These are phyloP conservation scores for Leptobrachium ailaonicum DNA, from an alignment of 2,113 vertebrate species.

Conservation along the genomic window DNA sequence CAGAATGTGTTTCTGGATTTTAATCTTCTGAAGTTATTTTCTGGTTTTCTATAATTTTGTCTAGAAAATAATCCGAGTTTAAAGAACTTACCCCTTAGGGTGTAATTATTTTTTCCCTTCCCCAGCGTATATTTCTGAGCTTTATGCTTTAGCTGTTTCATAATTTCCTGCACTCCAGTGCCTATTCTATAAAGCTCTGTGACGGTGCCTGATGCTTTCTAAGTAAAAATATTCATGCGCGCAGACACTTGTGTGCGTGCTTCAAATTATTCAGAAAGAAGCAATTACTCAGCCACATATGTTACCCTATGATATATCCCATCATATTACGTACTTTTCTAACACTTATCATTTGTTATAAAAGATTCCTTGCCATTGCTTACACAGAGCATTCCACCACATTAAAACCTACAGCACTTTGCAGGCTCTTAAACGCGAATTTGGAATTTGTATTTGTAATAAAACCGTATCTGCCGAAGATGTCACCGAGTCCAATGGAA, in stretches of 20 bases:
- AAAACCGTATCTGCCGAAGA: not conserved
- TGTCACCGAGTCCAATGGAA: not conserved
- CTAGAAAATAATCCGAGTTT: not conserved
- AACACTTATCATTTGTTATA: conserved; percentile 25
- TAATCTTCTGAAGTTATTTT: not conserved
- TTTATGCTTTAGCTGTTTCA: conserved; percentile 4
- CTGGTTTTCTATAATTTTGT: not conserved
- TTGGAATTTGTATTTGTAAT: not conserved
- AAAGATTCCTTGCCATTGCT: conserved; percentile 7
- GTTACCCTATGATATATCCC: conserved; percentile 18
- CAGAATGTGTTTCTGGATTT: not conserved
- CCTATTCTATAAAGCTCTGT: conserved; percentile 16
- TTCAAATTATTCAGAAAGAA: conserved; percentile 39
- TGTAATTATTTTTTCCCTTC: conserved; percentile 1
- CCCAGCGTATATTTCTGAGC: not conserved
- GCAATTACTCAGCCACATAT: conserved; percentile 37
- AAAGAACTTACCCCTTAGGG: not conserved
- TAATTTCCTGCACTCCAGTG: not conserved
- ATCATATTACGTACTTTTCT: conserved; percentile 6
- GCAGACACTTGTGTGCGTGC: conserved; percentile 23
- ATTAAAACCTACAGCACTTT: not conserved
- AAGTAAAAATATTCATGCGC: conserved; percentile 28
- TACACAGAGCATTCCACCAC: not conserved
- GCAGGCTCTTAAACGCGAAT: not conserved
- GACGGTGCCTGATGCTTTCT: conserved; percentile 12